Evolutionary conservation across 2,113 vertebrate species (phyloP), one percentile per base, ranked within the genome.

Genomic region (Cepphus grylle): DNA sequence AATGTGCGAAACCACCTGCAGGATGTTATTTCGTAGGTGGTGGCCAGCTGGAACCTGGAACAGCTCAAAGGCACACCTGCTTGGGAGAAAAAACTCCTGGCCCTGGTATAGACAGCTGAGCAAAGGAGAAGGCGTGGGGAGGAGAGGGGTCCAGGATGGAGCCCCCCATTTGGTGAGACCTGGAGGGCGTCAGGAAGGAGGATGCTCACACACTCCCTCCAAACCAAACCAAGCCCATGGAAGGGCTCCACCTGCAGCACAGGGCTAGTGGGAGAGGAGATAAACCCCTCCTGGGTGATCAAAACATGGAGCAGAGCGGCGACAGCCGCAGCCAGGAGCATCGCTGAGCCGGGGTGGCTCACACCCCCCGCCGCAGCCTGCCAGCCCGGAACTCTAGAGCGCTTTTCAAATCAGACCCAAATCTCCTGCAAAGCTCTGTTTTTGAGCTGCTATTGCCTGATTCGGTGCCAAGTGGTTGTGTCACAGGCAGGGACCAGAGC

Each of bases 101-200:
- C 43, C 67, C 20, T 1, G 0, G 10, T 9, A 22, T 8, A 32
- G 13, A 23, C 40, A 80, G 43, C 23, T 70, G 69, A 17, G 7
- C 23, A 23, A 20, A 71, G 66, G n/a, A 79, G 40, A 12, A 32
- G 42, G 23, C 0, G 0, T 4, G 27, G 3, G 10, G 47, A 34
- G 59, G 43, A 45, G 63, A 69, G 38, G 32, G 62, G 38, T 40
- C 66, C 17, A 55, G 62, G 71, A 29, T 83, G 82, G 29, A 83
- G 47, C 32, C 15, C 3, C 30, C 36, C 32, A 3, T 14, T 20
- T 15, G 12, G 55, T 16, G 25, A 50, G 70, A 29, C 16, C 52
- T 58, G 52, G 50, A 71, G 38, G 29, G 9, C 22, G 3, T 21
- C 8, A 11, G 61, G 56, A 42, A 47, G 71, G 52, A 89, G 71